phyloP scores from a whole-genome alignment of 2,888 invertebrate genomes.

The Lingula anatina region DNA sequence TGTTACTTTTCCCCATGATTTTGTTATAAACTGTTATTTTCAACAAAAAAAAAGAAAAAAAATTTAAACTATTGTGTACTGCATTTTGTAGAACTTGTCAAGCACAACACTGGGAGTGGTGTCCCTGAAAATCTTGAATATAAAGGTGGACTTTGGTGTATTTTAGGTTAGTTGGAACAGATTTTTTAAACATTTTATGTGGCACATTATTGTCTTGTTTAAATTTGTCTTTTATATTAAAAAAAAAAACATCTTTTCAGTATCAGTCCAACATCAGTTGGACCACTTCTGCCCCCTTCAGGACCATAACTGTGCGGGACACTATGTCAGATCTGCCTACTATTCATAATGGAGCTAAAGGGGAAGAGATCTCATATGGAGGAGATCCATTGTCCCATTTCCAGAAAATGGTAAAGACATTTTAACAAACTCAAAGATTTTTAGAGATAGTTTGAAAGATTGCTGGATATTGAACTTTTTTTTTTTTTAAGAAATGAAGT shows the following conservation, averaged over 20 bases:
- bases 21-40: too few relatives aligned
- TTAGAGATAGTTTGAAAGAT: not conserved
- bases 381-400: slow-evolving; percentile 70
- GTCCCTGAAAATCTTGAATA: too few relatives aligned
- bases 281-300: slow-evolving; percentile 67
- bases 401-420: slow-evolving; percentile 57
- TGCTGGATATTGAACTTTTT: too few relatives aligned
- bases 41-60: too few relatives aligned
- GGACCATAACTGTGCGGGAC: slow-evolving; percentile 75
- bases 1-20: too few relatives aligned
- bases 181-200: too few relatives aligned
- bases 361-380: slow-evolving; percentile 67
- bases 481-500: too few relatives aligned
- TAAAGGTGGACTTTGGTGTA: too few relatives aligned
- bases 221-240: not conserved
- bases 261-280: slow-evolving; percentile 56
- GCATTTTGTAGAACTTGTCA: too few relatives aligned
- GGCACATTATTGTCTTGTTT: not conserved
- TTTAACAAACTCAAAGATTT: not conserved
- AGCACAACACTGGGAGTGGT: too few relatives aligned
- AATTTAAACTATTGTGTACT: too few relatives aligned
- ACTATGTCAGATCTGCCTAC: slow-evolving; percentile 77
- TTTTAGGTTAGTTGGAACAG: too few relatives aligned
- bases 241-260: slow-evolving; percentile 24
- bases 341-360: slow-evolving; percentile 67